Conservation (phyloP, 2,113 vertebrate species). For the Rhinogobius similis region DNA sequence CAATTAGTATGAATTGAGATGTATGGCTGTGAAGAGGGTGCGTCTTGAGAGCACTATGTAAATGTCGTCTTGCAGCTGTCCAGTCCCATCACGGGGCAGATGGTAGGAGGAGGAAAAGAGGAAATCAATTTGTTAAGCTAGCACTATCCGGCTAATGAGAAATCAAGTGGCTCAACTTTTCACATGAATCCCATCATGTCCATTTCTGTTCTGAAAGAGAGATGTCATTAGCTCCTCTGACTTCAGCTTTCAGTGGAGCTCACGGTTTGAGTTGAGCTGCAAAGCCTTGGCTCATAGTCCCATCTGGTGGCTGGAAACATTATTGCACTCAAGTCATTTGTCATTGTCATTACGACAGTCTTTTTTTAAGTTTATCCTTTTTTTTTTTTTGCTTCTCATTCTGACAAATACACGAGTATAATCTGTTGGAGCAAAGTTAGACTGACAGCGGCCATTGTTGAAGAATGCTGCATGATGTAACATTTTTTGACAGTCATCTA, state of each 20-base stretch:
- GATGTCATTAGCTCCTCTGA: slow-evolving; percentile 53
- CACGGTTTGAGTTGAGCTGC: background rate
- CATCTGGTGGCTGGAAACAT: slow-evolving; percentile 50
- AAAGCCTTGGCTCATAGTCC: slow-evolving; percentile 49
- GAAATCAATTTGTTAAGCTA: slow-evolving; percentile 64
- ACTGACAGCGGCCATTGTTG: no score
- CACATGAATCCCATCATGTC: slow-evolving; percentile 67
- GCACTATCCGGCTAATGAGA: slow-evolving; percentile 68
- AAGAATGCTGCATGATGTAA: no score
- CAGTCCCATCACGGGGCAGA: slow-evolving; percentile 58
- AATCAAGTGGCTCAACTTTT: slow-evolving; percentile 70
- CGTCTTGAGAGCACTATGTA: slow-evolving; percentile 51
- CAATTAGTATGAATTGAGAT: slow-evolving; percentile 64
- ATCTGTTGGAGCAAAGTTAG: no score
- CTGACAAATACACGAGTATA: no score
- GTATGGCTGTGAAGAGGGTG: slow-evolving; percentile 43
- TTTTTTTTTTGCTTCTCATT: no score
- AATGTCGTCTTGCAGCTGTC: slow-evolving; percentile 67
- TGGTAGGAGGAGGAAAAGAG: slow-evolving; percentile 48
- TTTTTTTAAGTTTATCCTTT: no score
- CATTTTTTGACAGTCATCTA: no score
- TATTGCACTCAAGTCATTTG: slow-evolving; percentile 20
- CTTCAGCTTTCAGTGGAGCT: slow-evolving; percentile 28
- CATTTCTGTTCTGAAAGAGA: slow-evolving; percentile 54
- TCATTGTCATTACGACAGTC: no score